Evolutionary conservation across 2,113 vertebrate genomes (phyloP).

Genomic region (Greenwoodochromis staneri): DNA sequence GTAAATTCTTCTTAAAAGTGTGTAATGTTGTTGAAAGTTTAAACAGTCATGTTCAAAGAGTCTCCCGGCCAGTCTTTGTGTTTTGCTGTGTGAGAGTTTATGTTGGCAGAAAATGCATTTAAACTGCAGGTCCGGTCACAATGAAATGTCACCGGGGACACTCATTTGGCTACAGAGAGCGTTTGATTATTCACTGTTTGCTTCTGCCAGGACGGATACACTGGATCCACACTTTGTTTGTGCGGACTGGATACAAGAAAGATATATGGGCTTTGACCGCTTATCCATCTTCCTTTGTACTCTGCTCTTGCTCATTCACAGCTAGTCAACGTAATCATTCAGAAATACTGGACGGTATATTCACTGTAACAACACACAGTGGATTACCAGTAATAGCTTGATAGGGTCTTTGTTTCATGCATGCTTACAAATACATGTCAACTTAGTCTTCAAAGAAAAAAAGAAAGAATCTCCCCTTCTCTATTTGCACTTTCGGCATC

Average conservation of each 20-base stretch:
- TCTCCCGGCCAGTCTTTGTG: not conserved
- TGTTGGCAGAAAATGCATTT: not conserved
- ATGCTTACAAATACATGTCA: not conserved
- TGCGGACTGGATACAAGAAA: not conserved
- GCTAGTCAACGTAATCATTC: not conserved
- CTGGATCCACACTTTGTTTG: not conserved
- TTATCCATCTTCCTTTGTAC: not conserved
- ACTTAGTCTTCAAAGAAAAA: not conserved
- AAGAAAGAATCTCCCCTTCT: not conserved
- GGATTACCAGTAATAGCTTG: not conserved
- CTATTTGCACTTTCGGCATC: not conserved
- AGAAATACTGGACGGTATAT: too few species aligned
- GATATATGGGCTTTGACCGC: not conserved
- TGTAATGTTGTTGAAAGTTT: slow-evolving; percentile 1
- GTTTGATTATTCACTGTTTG: not conserved
- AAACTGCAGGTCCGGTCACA: not conserved
- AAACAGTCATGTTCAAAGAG: slow-evolving; percentile 24
- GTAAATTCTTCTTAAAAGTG: slow-evolving; percentile 35
- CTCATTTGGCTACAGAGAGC: not conserved
- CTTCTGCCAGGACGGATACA: not conserved
- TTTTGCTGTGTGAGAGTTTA: not conserved
- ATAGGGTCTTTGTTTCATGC: not conserved
- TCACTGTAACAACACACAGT: not conserved
- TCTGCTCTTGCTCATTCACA: not conserved
- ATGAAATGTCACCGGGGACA: not conserved